Evolutionary conservation across 2,113 vertebrate species (phyloP).

Genomic region (Microtus pennsylvanicus): DNA sequence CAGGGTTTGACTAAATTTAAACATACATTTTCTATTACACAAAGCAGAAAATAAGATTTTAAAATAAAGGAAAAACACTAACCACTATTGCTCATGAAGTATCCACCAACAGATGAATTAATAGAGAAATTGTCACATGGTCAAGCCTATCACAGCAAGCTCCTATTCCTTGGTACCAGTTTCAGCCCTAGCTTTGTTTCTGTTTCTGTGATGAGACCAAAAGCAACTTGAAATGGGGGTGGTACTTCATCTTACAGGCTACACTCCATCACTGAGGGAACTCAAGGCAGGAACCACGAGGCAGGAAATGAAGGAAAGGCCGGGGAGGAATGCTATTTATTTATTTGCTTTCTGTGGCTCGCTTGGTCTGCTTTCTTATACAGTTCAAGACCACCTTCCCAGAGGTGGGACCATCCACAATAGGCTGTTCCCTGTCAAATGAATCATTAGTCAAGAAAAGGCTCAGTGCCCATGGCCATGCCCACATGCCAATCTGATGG

Average conservation of each 20-base stretch:
- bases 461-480: not conserved
- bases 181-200: not conserved
- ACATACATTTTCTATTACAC: not conserved
- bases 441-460: not conserved
- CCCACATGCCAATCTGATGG: not conserved
- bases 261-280: not conserved
- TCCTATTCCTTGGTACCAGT: not conserved
- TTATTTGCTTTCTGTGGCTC: not conserved
- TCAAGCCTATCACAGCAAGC: not conserved
- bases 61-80: not conserved
- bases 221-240: not conserved
- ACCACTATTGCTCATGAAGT: not conserved
- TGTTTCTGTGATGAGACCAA: not conserved
- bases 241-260: not conserved
- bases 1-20: not conserved
- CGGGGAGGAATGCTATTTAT: not conserved
- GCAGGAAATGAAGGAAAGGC: not conserved
- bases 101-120: not conserved
- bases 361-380: not conserved
- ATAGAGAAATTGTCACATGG: not conserved
- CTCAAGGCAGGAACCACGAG: not conserved
- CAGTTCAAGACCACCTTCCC: not conserved
- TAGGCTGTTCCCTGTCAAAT: not conserved
- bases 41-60: not conserved
- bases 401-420: not conserved